Evolutionary conservation across 2,113 vertebrate species (phyloP).

Genomic region (Xiphophorus maculatus): DNA sequence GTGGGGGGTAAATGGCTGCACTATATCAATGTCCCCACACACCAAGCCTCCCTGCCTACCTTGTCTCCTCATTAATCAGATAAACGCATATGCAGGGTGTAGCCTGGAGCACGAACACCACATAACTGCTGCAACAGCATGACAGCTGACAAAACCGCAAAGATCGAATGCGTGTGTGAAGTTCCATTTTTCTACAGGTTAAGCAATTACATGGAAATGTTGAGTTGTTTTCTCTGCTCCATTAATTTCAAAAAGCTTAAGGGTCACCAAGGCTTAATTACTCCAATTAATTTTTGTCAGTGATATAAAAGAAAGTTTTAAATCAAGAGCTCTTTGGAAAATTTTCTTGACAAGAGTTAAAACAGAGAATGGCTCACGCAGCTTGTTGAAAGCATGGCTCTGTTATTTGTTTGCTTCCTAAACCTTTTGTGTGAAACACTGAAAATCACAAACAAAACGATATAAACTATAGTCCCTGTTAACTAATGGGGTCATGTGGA

Average conservation of each 20-base stretch:
- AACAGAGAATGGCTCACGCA: background rate
- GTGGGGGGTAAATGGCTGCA: constrained; percentile 69
- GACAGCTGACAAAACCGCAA: constrained; percentile 40
- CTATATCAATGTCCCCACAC: constrained; percentile 59
- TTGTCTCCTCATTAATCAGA: constrained; percentile 66
- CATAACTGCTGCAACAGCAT: constrained; percentile 38
- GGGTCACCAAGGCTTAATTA: background rate
- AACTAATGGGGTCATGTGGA: no score
- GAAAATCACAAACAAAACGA: background rate
- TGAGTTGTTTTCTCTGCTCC: background rate
- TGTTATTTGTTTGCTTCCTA: no score
- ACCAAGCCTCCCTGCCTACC: constrained; percentile 23
- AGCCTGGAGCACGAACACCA: constrained; percentile 21
- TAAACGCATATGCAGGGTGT: constrained; percentile 16
- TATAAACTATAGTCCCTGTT: no score
- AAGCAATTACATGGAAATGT: background rate
- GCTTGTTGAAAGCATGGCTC: no score
- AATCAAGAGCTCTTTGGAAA: background rate
- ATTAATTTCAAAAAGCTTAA: background rate
- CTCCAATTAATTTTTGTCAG: background rate
- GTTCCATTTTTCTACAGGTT: background rate
- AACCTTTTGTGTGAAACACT: background rate
- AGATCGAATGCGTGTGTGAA: background rate
- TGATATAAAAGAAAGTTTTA: background rate
- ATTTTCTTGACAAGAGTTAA: background rate